Conservation (phyloP, 2,113 vertebrate genomes). For the Neopipo cinnamomea region DNA sequence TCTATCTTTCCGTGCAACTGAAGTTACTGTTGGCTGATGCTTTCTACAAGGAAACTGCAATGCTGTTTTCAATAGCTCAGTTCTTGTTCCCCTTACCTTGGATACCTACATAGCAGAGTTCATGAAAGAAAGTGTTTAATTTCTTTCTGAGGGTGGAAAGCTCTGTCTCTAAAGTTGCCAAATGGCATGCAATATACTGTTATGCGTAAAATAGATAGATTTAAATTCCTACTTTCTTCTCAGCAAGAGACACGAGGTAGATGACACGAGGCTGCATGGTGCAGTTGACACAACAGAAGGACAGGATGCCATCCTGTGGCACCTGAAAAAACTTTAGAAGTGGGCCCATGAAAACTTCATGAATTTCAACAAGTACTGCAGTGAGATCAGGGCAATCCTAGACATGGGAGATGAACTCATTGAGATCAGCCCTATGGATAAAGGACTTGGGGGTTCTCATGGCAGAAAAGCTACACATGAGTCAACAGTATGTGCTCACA, state of each 20-base stretch:
- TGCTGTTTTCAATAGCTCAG: background rate
- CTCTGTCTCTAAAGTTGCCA: background rate
- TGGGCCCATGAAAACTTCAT: background rate
- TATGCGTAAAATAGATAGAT: background rate
- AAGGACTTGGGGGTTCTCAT: background rate
- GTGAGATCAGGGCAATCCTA: background rate
- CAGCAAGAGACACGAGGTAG: too few species aligned
- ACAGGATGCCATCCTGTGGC: background rate
- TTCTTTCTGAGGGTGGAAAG: background rate
- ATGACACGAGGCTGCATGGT: background rate
- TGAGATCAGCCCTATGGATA: background rate
- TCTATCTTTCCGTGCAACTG: background rate
- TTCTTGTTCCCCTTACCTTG: background rate
- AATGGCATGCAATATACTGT: background rate
- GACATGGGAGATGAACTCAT: background rate
- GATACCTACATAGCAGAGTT: background rate
- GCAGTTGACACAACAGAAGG: background rate
- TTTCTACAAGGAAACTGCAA: background rate
- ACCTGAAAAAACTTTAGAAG: background rate
- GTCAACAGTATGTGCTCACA: background rate
- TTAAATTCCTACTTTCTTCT: background rate
- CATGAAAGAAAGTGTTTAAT: background rate
- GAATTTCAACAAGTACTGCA: background rate
- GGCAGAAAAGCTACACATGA: background rate
- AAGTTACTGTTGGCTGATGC: background rate